Evolutionary conservation across 2,888 invertebrate species (phyloP).

Genomic region (Cylindroiulus punctatus): DNA sequence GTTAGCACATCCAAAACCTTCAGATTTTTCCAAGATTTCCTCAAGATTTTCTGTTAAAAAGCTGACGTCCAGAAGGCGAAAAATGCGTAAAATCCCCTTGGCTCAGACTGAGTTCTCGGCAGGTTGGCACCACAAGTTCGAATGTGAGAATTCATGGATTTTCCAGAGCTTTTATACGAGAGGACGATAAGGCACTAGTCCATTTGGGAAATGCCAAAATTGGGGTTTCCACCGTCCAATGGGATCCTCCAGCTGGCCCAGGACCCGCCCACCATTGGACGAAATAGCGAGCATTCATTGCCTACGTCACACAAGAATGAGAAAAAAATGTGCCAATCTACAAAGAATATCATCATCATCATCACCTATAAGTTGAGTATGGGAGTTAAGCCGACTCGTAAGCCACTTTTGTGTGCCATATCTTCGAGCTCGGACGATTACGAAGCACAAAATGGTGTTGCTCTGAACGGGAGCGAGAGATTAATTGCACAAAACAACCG

Average conservation of each 20-base stretch:
- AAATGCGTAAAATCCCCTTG: background rate
- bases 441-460: constrained; percentile 15
- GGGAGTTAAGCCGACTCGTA: background rate
- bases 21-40: background rate
- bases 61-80: background rate
- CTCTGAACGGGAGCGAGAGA: background rate
- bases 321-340: constrained; percentile 44
- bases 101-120: background rate
- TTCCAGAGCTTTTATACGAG: constrained; percentile 46
- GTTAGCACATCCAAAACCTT: background rate
- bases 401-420: constrained; percentile 6
- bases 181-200: constrained; percentile 24
- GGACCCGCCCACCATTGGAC: constrained; percentile 31
- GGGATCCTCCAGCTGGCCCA: background rate
- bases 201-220: background rate
- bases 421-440: constrained; percentile 20
- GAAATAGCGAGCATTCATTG: constrained; percentile 5
- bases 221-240: constrained; percentile 39
- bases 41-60: background rate
- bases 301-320: background rate
- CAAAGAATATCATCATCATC: background rate
- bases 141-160: background rate
- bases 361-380: background rate
- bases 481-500: background rate
- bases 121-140: constrained; percentile 51